phyloP scores from a whole-genome alignment of 2,797 vertebrate genomes.

The Prunella strophiata region DNA sequence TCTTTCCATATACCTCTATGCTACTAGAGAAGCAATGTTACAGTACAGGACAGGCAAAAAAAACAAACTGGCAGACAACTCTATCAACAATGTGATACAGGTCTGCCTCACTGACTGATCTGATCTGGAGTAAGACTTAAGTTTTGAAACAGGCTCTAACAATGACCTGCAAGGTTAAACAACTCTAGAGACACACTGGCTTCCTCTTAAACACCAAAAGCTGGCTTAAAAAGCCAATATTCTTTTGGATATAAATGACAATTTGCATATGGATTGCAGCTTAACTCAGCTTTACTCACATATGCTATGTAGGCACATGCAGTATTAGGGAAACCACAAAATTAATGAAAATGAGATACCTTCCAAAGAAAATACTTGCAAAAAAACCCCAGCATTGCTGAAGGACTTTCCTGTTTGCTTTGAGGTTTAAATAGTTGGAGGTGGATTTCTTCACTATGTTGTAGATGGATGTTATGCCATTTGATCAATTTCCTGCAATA shows the following conservation, averaged over 20 bases:
- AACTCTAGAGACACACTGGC: not conserved
- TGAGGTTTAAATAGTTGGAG: not conserved
- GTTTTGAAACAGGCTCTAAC: not conserved
- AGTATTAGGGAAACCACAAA: not conserved
- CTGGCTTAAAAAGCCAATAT: not conserved
- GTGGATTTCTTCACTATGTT: not conserved
- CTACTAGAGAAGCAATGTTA: not conserved
- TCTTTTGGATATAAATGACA: not conserved
- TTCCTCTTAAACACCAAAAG: not conserved
- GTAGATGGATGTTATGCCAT: not conserved
- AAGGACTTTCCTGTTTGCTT: not conserved
- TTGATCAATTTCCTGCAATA: not conserved
- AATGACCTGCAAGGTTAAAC: not conserved
- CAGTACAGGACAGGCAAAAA: not conserved
- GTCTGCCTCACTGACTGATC: not conserved
- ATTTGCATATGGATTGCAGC: not conserved
- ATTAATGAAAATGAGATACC: not conserved
- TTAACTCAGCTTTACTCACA: not conserved
- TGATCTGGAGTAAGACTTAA: not conserved
- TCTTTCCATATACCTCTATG: not conserved
- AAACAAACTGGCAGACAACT: not conserved
- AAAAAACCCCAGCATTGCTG: fast-evolving
- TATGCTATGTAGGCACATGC: not conserved
- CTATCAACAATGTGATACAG: not conserved
- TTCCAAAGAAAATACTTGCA: not conserved